Conservation (phyloP, 2,888 invertebrate species). For the Tupiocoris notatus region DNA sequence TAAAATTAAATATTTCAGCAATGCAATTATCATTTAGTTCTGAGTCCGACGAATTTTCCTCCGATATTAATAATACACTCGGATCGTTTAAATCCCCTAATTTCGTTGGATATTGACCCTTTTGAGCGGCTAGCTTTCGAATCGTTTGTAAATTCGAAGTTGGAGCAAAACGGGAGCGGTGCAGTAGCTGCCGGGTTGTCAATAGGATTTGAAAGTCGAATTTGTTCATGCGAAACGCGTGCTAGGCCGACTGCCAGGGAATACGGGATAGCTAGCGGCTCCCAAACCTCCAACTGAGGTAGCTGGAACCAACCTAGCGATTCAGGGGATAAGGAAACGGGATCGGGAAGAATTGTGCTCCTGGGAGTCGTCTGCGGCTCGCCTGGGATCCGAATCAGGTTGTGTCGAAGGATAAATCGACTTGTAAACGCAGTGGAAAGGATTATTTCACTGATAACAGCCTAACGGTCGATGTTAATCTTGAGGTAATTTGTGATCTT, state of each 20-base stretch:
- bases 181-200: neutral
- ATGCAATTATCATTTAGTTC: too few relatives aligned
- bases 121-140: neutral
- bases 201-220: constrained; percentile 4
- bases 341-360: neutral
- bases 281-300: neutral
- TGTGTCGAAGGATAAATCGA: neutral
- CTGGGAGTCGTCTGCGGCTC: neutral
- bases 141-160: neutral
- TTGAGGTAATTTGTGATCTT: neutral
- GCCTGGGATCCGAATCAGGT: neutral
- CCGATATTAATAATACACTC: too few relatives aligned
- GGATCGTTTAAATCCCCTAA: too few relatives aligned
- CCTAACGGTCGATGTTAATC: neutral
- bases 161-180: neutral
- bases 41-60: too few relatives aligned
- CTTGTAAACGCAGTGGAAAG: neutral
- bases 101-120: too few relatives aligned
- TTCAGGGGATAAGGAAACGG: neutral
- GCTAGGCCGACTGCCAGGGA: neutral
- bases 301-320: neutral
- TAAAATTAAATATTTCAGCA: too few relatives aligned
- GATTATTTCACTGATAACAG: neutral
- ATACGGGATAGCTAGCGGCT: constrained; percentile 1
- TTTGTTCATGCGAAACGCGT: constrained; percentile 21